Percentiles rank a stretch among this genome's conserved stretches.
These are phyloP conservation scores for Crenichthys baileyi DNA, from an alignment of 2,797 vertebrate genomes.

Conservation along the genomic window DNA sequence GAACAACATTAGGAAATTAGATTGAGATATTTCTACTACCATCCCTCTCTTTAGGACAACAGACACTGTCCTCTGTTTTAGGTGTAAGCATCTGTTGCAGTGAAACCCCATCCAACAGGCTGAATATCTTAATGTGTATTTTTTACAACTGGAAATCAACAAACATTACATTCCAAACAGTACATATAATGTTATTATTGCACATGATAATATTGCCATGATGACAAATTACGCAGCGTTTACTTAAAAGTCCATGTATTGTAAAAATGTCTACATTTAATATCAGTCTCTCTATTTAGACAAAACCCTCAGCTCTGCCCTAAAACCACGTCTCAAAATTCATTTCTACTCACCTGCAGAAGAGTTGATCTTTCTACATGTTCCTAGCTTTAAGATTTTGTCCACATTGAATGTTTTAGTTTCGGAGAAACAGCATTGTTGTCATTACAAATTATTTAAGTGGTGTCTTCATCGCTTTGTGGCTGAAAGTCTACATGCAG, in stretches of 20 bases:
- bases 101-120: neutral
- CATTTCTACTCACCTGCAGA: neutral
- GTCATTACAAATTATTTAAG: neutral
- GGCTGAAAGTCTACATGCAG: neutral
- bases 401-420: neutral
- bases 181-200: too few relatives aligned
- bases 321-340: too few relatives aligned
- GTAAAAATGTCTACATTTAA: too few relatives aligned
- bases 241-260: too few relatives aligned
- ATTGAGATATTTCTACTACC: too few relatives aligned
- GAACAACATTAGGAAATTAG: too few relatives aligned
- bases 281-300: too few relatives aligned
- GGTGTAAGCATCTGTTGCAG: neutral
- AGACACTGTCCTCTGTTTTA: neutral
- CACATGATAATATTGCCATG: too few relatives aligned
- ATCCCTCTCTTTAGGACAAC: neutral
- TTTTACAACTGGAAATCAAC: too few relatives aligned
- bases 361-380: neutral
- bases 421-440: neutral
- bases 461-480: neutral
- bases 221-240: too few relatives aligned
- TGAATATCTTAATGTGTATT: neutral
- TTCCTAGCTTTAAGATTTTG: neutral
- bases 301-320: too few relatives aligned
- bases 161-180: too few relatives aligned